Conservation (phyloP, 2,888 invertebrate genomes). For the Epinotia nisella region DNA sequence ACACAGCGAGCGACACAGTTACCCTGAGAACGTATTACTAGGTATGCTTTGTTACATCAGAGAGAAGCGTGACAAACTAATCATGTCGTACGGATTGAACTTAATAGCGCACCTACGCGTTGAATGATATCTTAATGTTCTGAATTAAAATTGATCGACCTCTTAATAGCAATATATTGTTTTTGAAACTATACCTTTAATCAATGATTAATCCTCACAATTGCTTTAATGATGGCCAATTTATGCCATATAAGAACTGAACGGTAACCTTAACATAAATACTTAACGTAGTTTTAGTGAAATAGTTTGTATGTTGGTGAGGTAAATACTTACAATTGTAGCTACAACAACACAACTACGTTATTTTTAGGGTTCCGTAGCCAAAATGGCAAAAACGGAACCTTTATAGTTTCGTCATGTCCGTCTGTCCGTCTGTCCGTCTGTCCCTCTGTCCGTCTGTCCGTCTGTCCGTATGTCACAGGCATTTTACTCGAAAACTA, state of each 20-base stretch:
- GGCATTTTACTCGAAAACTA: no score
- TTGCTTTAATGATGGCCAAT: not conserved
- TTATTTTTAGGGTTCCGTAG: no score
- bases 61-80: conserved; percentile 32
- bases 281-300: not conserved
- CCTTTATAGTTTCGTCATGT: no score
- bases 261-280: conserved; percentile 5
- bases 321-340: not conserved
- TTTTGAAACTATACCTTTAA: not conserved
- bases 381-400: no score
- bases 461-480: no score
- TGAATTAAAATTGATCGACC: conserved; percentile 9
- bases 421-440: no score
- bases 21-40: conserved; percentile 46
- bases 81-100: conserved; percentile 14
- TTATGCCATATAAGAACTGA: not conserved
- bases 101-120: conserved; percentile 2
- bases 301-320: not conserved
- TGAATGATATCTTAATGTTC: conserved; percentile 17
- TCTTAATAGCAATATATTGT: not conserved
- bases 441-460: no score
- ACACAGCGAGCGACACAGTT: conserved; percentile 40
- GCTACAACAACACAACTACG: no score
- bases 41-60: conserved; percentile 38
- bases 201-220: not conserved